Conservation (phyloP, 2,888 invertebrate species). For the Physocephala rufipes region DNA sequence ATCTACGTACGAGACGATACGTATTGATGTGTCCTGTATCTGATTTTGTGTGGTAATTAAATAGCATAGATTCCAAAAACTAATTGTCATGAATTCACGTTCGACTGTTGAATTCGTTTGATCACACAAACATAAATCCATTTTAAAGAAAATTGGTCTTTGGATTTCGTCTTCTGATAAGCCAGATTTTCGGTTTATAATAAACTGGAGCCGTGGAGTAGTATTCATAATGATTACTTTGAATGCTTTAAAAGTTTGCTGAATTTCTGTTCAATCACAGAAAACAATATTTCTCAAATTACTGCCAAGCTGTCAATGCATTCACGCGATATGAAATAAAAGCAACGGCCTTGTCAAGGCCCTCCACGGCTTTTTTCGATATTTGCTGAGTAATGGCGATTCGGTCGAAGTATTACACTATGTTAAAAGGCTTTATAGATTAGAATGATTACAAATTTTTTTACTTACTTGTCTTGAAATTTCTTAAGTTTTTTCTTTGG, state of each 20-base stretch:
- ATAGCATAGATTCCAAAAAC: no score
- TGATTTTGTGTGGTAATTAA: conserved; percentile 40
- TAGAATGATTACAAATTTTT: conserved; percentile 28
- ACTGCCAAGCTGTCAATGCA: conserved; percentile 38
- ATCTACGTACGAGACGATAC: no score
- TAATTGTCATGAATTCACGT: no score
- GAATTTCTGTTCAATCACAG: not conserved
- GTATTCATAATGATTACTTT: no score
- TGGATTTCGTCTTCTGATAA: no score
- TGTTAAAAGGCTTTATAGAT: conserved; percentile 28
- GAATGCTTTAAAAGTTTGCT: no score
- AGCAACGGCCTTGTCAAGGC: conserved; percentile 42
- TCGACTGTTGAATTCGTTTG: no score
- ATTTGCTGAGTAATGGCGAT: conserved; percentile 6
- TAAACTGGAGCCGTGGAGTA: no score
- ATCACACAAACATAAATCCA: no score
- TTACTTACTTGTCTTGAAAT: conserved; percentile 29
- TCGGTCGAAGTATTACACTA: conserved; percentile 18
- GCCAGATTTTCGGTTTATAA: no score
- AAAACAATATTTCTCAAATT: conserved; percentile 27
- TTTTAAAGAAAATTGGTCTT: no score
- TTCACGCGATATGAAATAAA: conserved; percentile 24
- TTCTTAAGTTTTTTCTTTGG: conserved; percentile 3
- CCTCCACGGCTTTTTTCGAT: conserved; percentile 10
- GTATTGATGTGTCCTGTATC: no score